These are phyloP conservation scores for Halocynthia aurantium DNA, from an alignment of 23 tunicate species.

Conservation along the genomic window DNA sequence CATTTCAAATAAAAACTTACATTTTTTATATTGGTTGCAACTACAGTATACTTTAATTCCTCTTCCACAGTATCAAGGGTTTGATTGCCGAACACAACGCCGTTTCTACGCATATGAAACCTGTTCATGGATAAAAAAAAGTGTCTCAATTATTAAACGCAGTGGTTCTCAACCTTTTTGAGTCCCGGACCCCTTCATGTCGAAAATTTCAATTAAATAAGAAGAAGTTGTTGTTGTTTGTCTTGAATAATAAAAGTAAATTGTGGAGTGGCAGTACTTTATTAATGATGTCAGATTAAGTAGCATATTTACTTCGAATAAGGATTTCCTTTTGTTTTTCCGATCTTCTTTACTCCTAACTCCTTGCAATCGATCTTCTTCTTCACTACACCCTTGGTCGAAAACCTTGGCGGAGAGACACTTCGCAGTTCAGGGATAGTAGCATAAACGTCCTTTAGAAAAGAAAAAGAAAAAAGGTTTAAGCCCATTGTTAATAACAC, in stretches of 20 bases:
- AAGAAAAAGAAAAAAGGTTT: too few species aligned
- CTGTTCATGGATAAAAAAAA: too few species aligned
- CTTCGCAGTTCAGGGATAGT: not conserved
- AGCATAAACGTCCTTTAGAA: not conserved
- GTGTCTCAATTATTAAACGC: too few species aligned
- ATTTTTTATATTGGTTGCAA: not conserved
- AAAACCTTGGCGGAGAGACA: slow-evolving; percentile 6
- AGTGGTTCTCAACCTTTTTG: too few species aligned
- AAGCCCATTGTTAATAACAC: too few species aligned
- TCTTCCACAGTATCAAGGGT: not conserved
- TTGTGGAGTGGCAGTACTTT: too few species aligned
- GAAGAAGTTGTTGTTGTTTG: too few species aligned
- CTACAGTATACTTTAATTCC: not conserved
- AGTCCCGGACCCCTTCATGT: too few species aligned
- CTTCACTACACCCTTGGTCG: not conserved
- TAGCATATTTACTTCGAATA: not conserved
- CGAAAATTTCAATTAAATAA: too few species aligned
- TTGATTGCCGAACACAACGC: not conserved
- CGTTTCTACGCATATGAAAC: not conserved
- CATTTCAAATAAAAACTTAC: too few species aligned
- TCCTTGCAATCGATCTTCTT: not conserved
- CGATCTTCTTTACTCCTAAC: not conserved
- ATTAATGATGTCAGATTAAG: too few species aligned
- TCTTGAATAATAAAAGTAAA: too few species aligned
- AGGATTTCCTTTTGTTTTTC: slow-evolving; percentile 7